Conservation (phyloP, 1,140 invertebrate species). For the Lepidurus apus region DNA sequence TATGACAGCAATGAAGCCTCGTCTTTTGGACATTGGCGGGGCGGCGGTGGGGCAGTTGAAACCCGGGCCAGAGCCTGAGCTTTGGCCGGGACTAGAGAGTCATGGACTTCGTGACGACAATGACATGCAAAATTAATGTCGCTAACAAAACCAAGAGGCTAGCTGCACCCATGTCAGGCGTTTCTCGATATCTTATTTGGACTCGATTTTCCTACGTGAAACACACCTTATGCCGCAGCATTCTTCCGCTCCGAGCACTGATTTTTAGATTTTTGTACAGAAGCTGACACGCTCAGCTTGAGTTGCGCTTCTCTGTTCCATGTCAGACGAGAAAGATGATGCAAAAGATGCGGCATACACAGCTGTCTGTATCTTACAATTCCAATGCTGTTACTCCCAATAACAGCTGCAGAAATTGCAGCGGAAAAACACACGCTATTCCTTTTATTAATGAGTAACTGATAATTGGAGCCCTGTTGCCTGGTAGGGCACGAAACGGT, state of each 20-base stretch:
- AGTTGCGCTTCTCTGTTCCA: too few species aligned
- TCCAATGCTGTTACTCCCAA: too few species aligned
- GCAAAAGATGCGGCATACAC: too few species aligned
- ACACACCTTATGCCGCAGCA: not conserved
- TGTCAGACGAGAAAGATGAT: too few species aligned
- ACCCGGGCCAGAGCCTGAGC: not conserved
- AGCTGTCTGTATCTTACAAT: too few species aligned
- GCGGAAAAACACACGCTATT: not conserved
- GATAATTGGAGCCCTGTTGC: not conserved
- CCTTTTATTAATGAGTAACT: not conserved
- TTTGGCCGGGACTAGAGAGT: not conserved
- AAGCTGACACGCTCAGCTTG: too few species aligned
- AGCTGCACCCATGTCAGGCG: not conserved
- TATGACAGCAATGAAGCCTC: not conserved
- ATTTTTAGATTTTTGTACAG: not conserved
- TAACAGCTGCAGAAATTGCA: too few species aligned
- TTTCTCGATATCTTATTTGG: not conserved
- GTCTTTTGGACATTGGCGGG: not conserved
- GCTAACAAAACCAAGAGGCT: not conserved
- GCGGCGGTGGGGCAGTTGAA: too few species aligned
- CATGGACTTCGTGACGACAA: not conserved
- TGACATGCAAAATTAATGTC: slow-evolving; percentile 12
- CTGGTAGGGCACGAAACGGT: not conserved
- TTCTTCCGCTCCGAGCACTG: not conserved
- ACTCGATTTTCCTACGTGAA: not conserved